Evolutionary conservation across 1,140 invertebrate species (phyloP), one percentile per base, ranked within the genome.

Genomic region (Zaprionus inermis): DNA sequence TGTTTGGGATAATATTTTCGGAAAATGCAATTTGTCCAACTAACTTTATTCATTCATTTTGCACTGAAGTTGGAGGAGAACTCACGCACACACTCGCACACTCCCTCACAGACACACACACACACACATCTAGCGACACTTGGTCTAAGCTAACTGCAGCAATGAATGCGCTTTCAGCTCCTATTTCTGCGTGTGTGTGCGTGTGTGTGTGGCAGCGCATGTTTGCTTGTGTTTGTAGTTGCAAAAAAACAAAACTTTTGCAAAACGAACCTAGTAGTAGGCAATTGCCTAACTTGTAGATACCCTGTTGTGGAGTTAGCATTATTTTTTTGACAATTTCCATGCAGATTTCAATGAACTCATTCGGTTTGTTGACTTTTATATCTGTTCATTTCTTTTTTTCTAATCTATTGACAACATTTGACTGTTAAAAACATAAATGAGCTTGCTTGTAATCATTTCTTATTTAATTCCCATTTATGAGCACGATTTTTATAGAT

Each of bases 1-100:
- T 85, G 82, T 86, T 86, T 85, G 81, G 78, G 82, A 85, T 85
- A 85, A 85, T 85, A 85, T 85, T 85, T 85, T 85, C 64, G 81
- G 75, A 69, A 86, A 85, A 86, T 86, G 81, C 81, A 85, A 85
- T 85, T 85, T 85, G 81, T 85, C 81, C 80, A 71, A 86, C 81
- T 85, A 85, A 85, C 82, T 85, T 85, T 85, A 85, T 86, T 85
- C 81, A 85, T 85, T 85, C 81, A 86, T 85, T 85, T 86, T 85
- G 74, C 57, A 60, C 57, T 64, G 75, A 86, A 85, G 78, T 85
- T 81, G 81, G 64, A 63, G 66, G 66, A 58, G 70, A 67, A 56
- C 57, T 34, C 56, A 74, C 36, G 64, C 38, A 65, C 30, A 61
- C 30, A 54, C 20, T 51, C 20, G 38, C 36, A 55, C 61, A 54